Evolutionary conservation across 1,140 invertebrate species (phyloP).

Genomic region (Trachymyrmex septentrionalis): DNA sequence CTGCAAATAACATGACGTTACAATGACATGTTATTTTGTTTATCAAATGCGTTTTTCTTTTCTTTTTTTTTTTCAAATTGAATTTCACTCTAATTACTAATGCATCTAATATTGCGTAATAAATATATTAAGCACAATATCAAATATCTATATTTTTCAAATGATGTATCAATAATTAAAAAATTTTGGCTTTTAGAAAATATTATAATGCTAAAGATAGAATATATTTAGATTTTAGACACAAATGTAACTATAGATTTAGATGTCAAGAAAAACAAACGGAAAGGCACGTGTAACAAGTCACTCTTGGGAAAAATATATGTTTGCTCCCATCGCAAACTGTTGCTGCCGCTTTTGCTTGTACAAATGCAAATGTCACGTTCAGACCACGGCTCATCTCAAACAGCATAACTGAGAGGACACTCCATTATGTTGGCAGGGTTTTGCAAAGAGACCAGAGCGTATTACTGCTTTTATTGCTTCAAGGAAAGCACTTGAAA

Average conservation of each 20-base stretch:
- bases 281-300: constrained; percentile 38
- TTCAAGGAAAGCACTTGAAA: constrained; percentile 53
- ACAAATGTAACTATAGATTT: constrained; percentile 31
- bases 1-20: not conserved
- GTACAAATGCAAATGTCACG: constrained; percentile 65
- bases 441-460: constrained; percentile 34
- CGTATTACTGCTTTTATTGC: constrained; percentile 48
- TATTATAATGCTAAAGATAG: not conserved
- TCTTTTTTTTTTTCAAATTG: not conserved
- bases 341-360: constrained; percentile 63
- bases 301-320: constrained; percentile 53
- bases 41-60: not conserved
- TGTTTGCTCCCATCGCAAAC: constrained; percentile 53
- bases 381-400: constrained; percentile 59
- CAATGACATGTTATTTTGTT: not conserved
- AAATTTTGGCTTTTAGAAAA: not conserved
- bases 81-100: not conserved
- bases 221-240: not conserved
- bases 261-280: constrained; percentile 27
- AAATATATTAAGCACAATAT: not conserved
- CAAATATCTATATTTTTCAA: not conserved
- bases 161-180: not conserved
- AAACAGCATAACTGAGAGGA: constrained; percentile 54
- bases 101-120: not conserved
- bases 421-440: constrained; percentile 58